Conservation (phyloP, 2,113 vertebrate species). For the Uria aalge region DNA sequence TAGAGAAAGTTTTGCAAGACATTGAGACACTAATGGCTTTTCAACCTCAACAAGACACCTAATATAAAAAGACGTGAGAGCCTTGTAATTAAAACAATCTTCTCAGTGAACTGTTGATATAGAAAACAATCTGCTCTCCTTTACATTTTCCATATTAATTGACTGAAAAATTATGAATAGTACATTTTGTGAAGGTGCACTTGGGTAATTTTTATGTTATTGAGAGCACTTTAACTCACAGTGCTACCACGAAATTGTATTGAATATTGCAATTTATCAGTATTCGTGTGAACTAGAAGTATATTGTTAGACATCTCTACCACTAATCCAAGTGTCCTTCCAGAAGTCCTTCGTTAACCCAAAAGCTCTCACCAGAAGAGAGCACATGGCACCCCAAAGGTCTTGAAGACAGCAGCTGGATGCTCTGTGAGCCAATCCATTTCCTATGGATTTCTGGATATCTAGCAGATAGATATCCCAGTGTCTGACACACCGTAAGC, state of each 20-base stretch:
- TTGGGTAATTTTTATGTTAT: slow-evolving; percentile 42
- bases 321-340: background rate
- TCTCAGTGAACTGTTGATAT: slow-evolving; percentile 74
- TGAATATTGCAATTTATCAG: background rate
- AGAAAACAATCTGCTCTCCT: slow-evolving; percentile 73
- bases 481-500: background rate
- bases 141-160: slow-evolving; percentile 70
- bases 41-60: slow-evolving; percentile 72
- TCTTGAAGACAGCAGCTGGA: background rate
- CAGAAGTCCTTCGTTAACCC: background rate
- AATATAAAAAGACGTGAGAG: slow-evolving; percentile 68
- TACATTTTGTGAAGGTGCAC: slow-evolving; percentile 34
- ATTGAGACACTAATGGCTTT: slow-evolving; percentile 72
- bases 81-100: slow-evolving; percentile 76
- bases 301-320: background rate
- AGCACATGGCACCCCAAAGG: background rate
- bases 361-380: background rate
- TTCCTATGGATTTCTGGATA: background rate
- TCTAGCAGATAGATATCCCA: background rate
- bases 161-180: slow-evolving; percentile 58
- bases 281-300: background rate
- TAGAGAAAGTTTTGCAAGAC: slow-evolving; percentile 64
- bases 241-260: background rate
- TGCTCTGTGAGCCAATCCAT: background rate
- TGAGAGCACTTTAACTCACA: slow-evolving; percentile 26